phyloP scores from a whole-genome alignment of 1,140 invertebrate genomes.

The Drosophila nebulosa region DNA sequence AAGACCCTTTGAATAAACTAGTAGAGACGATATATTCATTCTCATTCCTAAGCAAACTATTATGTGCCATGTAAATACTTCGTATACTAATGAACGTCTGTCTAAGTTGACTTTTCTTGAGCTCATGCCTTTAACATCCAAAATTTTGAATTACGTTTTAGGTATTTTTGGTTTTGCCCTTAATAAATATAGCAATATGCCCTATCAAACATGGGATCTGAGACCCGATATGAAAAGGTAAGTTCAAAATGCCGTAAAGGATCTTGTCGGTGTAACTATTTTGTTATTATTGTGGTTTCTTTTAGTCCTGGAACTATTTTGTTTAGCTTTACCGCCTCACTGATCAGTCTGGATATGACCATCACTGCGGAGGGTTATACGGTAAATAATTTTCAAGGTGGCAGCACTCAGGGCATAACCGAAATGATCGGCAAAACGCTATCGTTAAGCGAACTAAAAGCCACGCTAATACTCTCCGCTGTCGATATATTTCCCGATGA shows the following conservation, averaged over 20 bases:
- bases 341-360: conserved; percentile 87
- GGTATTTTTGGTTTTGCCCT: conserved; percentile 87
- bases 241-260: neutral
- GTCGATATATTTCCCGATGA: conserved; percentile 94
- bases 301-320: conserved; percentile 81
- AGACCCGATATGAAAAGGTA: conserved; percentile 85
- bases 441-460: conserved; percentile 64
- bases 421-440: conserved; percentile 74
- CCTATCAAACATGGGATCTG: conserved; percentile 92
- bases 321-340: conserved; percentile 85
- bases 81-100: too few species aligned
- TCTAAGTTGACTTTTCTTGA: too few species aligned
- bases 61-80: too few species aligned
- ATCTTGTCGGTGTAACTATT: too few species aligned
- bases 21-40: too few species aligned
- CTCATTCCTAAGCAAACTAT: too few species aligned
- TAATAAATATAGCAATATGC: conserved; percentile 89
- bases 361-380: conserved; percentile 82
- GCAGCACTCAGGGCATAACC: conserved; percentile 64
- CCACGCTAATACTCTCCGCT: conserved; percentile 82
- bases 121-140: too few species aligned
- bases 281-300: neutral
- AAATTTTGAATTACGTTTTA: neutral
- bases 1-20: too few species aligned
- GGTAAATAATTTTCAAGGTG: conserved; percentile 74